Evolutionary conservation across 2,888 invertebrate genomes (phyloP).

Genomic region (Blastobasis adustella): DNA sequence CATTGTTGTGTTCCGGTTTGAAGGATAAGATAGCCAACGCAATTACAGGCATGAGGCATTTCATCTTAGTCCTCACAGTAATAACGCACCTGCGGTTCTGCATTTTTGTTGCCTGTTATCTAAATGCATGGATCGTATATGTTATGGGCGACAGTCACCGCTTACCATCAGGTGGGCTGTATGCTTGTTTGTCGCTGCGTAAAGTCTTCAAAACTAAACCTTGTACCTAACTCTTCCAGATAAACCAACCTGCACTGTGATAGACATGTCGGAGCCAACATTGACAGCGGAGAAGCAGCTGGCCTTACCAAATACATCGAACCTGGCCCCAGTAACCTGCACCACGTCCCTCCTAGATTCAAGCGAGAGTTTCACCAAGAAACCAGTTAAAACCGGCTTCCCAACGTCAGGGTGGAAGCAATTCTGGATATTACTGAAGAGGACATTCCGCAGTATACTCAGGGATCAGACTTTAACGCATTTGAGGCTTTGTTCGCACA

Average conservation of each 20-base stretch:
- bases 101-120: too few species aligned
- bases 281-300: conserved; percentile 44
- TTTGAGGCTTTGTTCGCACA: conserved; percentile 89
- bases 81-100: too few species aligned
- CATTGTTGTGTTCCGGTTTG: too few species aligned
- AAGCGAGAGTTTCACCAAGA: conserved; percentile 81
- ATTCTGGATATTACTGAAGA: conserved; percentile 90
- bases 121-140: too few species aligned
- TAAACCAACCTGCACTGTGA: conserved; percentile 67
- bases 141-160: too few species aligned
- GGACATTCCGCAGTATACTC: conserved; percentile 87
- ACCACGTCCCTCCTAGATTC: conserved; percentile 82
- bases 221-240: conserved; percentile 39
- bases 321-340: conserved; percentile 76
- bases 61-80: too few species aligned
- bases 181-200: too few species aligned
- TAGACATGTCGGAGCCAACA: conserved; percentile 68
- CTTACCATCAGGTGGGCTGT: too few species aligned
- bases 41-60: too few species aligned
- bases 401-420: conserved; percentile 89
- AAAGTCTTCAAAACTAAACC: too few species aligned
- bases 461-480: conserved; percentile 92
- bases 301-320: conserved; percentile 45
- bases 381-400: conserved; percentile 81
- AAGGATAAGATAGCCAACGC: too few species aligned